Evolutionary conservation across 2,113 vertebrate genomes (phyloP).

Genomic region (Pseudolaguvia tuberculata): DNA sequence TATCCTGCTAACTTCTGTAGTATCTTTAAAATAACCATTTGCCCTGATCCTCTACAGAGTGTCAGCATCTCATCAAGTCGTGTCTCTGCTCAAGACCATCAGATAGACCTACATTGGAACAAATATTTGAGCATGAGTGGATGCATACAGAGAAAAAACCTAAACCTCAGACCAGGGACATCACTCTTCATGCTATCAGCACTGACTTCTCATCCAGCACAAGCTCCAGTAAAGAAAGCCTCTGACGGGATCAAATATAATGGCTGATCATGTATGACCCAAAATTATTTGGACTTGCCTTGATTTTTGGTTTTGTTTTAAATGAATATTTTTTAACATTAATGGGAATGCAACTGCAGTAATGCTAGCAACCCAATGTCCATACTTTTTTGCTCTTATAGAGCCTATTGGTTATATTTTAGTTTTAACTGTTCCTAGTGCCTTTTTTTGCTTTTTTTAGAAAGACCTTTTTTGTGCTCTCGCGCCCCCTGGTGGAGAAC

Average conservation of each 20-base stretch:
- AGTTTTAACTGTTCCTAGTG: conserved; percentile 83
- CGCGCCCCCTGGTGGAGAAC: conserved; percentile 60
- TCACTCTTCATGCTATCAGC: conserved; percentile 83
- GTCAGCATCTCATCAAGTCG: conserved; percentile 95
- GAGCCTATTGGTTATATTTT: conserved; percentile 79
- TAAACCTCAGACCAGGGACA: conserved; percentile 78
- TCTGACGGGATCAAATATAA: conserved; percentile 68
- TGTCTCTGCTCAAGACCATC: conserved; percentile 93
- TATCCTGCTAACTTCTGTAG: background rate
- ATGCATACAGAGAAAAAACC: conserved; percentile 77
- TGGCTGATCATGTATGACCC: background rate
- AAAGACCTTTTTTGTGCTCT: conserved; percentile 55
- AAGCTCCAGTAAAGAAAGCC: conserved; percentile 94
- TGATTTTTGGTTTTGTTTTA: conserved; percentile 69
- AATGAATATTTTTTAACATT: conserved; percentile 49
- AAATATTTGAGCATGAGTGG: conserved; percentile 93
- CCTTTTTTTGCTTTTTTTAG: conserved; percentile 74
- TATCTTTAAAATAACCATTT: background rate
- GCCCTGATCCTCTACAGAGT: conserved; percentile 68
- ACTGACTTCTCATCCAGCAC: conserved; percentile 84
- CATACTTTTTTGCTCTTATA: conserved; percentile 81
- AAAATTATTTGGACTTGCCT: conserved; percentile 44
- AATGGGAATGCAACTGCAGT: conserved; percentile 59
- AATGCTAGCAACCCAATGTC: conserved; percentile 47
- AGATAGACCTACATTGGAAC: conserved; percentile 90